Conservation (phyloP, 2,888 invertebrate species). For the Andricus curvator region DNA sequence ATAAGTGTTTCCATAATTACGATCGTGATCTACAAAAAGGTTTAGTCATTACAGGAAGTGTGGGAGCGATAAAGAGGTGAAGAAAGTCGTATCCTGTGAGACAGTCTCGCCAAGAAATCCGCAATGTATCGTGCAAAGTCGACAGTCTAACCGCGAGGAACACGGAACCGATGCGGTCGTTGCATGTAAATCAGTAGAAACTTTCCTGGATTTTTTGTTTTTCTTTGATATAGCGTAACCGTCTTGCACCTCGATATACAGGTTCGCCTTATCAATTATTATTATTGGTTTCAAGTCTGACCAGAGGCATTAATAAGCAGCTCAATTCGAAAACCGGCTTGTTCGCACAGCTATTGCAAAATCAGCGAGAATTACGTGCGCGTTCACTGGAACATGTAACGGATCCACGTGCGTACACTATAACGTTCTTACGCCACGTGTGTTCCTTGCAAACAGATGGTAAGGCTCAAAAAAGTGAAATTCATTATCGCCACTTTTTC, state of each 20-base stretch:
- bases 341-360: slow-evolving; percentile 22
- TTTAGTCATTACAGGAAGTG: slow-evolving; percentile 38
- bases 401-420: slow-evolving; percentile 43
- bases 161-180: slow-evolving; percentile 31
- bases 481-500: too few species aligned
- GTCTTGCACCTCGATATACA: slow-evolving; percentile 24
- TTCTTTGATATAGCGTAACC: slow-evolving; percentile 13
- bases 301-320: slow-evolving; percentile 36
- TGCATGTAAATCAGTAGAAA: slow-evolving; percentile 38
- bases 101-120: slow-evolving; percentile 40
- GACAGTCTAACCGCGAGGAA: slow-evolving; percentile 29
- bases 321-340: slow-evolving; percentile 37
- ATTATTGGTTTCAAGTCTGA: slow-evolving; percentile 39
- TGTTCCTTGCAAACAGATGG: neutral
- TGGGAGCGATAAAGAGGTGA: slow-evolving; percentile 35
- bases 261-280: slow-evolving; percentile 36
- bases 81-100: slow-evolving; percentile 40
- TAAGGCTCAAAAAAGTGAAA: too few species aligned
- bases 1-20: slow-evolving; percentile 23
- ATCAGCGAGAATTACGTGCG: slow-evolving; percentile 47
- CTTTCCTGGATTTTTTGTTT: slow-evolving; percentile 19
- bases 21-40: slow-evolving; percentile 34
- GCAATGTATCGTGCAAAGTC: slow-evolving; percentile 30
- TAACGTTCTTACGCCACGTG: slow-evolving; percentile 24
- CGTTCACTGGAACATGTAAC: slow-evolving; percentile 52